Percentiles rank a stretch among this genome's conserved stretches.
Conservation (phyloP, 2,888 invertebrate species). For the Argyra leucocephala region DNA sequence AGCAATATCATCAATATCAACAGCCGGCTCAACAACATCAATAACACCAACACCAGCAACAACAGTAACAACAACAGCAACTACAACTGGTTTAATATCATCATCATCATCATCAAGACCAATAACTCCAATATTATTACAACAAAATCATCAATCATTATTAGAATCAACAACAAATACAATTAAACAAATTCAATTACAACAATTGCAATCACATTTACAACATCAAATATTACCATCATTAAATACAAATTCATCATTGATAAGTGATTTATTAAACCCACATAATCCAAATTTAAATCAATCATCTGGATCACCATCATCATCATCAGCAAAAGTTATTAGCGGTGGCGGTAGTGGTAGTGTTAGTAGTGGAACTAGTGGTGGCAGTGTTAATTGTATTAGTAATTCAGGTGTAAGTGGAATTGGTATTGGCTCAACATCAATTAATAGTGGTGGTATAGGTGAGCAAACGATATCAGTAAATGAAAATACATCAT, state of each 20-base stretch:
- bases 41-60: constrained; percentile 8
- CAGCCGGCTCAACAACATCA: constrained; percentile 14
- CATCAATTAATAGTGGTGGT: too few relatives aligned
- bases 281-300: not conserved
- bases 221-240: constrained; percentile 18
- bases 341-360: too few relatives aligned
- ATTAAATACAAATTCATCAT: constrained; percentile 18
- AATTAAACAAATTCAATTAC: constrained; percentile 15
- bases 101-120: constrained; percentile 7
- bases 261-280: constrained; percentile 14
- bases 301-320: not conserved
- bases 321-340: not conserved
- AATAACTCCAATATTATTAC: not conserved
- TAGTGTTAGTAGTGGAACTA: too few relatives aligned
- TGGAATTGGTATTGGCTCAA: not conserved
- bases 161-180: constrained; percentile 19
- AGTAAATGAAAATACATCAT: constrained; percentile 19
- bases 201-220: constrained; percentile 5
- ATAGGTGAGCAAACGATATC: constrained; percentile 1
- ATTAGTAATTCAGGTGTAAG: too few relatives aligned
- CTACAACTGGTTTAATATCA: constrained; percentile 18
- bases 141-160: constrained; percentile 15
- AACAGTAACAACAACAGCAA: constrained; percentile 14
- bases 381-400: too few relatives aligned
- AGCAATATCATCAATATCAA: constrained; percentile 11